phyloP scores from a whole-genome alignment of 1,140 invertebrate genomes.

The Drosophila watanabei region DNA sequence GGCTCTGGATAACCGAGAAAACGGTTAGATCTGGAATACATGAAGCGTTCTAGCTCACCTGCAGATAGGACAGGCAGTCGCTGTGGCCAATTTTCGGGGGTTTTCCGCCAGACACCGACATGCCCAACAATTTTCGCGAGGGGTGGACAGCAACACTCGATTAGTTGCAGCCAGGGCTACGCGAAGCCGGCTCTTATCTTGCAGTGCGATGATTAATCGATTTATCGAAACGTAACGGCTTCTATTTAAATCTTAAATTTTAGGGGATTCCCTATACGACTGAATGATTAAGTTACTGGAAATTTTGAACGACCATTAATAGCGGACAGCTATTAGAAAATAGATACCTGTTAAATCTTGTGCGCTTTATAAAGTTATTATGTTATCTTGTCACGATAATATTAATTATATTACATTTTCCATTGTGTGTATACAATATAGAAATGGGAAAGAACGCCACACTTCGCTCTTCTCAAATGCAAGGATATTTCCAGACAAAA shows the following conservation, averaged over 20 bases:
- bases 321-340: too few species aligned
- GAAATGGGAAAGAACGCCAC: too few species aligned
- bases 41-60: conserved; percentile 22
- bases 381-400: too few species aligned
- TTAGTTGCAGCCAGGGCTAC: conserved; percentile 1
- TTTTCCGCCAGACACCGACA: conserved; percentile 40
- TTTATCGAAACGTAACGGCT: not conserved
- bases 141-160: not conserved
- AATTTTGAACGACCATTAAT: too few species aligned
- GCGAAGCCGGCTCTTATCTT: not conserved
- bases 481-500: too few species aligned
- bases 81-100: conserved; percentile 28
- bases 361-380: too few species aligned
- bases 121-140: conserved; percentile 19
- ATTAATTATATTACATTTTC: too few species aligned
- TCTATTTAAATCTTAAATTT: not conserved
- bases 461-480: too few species aligned
- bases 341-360: too few species aligned
- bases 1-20: conserved; percentile 16
- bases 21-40: not conserved
- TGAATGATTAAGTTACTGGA: too few species aligned
- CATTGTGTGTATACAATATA: too few species aligned
- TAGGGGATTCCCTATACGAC: too few species aligned
- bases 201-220: not conserved
- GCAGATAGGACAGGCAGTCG: conserved; percentile 54